Base-by-base conservation (phyloP, 2,888 invertebrate genomes). In the Euplagia quadripunctaria region DNA sequence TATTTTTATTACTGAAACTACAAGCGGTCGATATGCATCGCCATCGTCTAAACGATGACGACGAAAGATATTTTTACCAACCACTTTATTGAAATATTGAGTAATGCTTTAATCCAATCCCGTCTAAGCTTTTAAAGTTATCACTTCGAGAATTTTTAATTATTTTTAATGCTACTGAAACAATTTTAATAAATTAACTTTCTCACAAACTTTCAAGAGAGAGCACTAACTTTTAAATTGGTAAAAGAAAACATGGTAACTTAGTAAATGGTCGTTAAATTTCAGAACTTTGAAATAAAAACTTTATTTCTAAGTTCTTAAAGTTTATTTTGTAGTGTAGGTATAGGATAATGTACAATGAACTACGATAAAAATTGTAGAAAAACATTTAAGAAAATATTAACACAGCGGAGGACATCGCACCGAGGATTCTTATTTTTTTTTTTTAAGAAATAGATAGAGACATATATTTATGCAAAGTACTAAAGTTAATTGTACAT, bases 201-300 rank as follows among this genome's bases (percentile, higher is more conserved):
- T 76, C 68, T 68, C 14, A 75, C 20, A 55, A 83, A 81, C 80
- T 80, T 85, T 76, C 80, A 76, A 82, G 74, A 80, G 80, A 84
- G 81, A 84, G 72, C 85, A 81, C 70, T 70, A 77, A 82, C 77
- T 85, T 81, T 74, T 55, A 80, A 84, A 82, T 81, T 83, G 75
- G 72, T 81, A 76, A 82, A 82, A 82, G 78, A 82, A 78, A 80
- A 82, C 76, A 77, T 76, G 65, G 68, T 79, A 79, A 84, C 77
- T 81, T 75, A 75, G 63, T 75, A 85, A 85, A 81, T 85, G 77
- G 58, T 79, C 77, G 71, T 80, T 78, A 77, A 79, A 78, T 79
- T 79, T 69, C 64, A 79, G 71, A 81, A 79, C 70, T 77, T 79
- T 65, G 69, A 78, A 79, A 83, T 73, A 42, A 58, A 76, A 81